phyloP scores from a whole-genome alignment of 1,140 invertebrate genomes.

The Sinonovacula constricta region DNA sequence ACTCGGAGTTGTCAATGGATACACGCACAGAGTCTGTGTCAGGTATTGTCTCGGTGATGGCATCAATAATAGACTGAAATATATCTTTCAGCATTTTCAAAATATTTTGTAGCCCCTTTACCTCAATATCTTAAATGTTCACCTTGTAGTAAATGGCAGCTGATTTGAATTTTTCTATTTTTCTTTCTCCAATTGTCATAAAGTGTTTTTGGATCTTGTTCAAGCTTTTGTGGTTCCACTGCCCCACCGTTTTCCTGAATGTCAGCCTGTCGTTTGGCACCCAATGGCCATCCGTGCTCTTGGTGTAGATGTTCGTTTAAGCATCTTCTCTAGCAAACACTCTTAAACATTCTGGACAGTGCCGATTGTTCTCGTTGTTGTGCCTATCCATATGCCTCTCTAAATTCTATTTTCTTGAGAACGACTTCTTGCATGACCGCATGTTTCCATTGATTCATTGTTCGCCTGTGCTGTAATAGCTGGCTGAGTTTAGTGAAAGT shows the following conservation, averaged over 20 bases:
- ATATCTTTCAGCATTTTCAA: not conserved
- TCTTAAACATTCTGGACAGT: not conserved
- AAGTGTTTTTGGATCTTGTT: not conserved
- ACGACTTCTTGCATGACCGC: not conserved
- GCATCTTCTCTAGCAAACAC: slow-evolving; percentile 4
- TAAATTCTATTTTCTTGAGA: slow-evolving; percentile 5
- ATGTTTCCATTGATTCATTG: slow-evolving; percentile 7
- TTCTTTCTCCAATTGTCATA: not conserved
- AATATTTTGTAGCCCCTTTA: not conserved
- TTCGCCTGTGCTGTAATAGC: slow-evolving; percentile 16
- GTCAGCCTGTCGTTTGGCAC: not conserved
- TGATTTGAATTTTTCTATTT: slow-evolving; percentile 6
- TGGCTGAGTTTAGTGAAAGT: slow-evolving; percentile 23
- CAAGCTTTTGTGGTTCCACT: not conserved
- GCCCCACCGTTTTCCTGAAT: not conserved
- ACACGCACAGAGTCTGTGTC: slow-evolving; percentile 36
- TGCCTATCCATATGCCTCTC: slow-evolving; percentile 11
- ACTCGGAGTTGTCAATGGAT: slow-evolving; percentile 38
- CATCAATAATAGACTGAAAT: slow-evolving; percentile 17
- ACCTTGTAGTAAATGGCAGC: not conserved
- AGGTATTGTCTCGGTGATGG: slow-evolving; percentile 33
- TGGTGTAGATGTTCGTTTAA: slow-evolving; percentile 19
- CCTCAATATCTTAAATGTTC: not conserved
- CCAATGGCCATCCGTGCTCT: slow-evolving; percentile 5
- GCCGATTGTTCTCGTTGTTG: slow-evolving; percentile 13